phyloP scores from a whole-genome alignment of 2,113 vertebrate genomes.

The Harpagus bidentatus region DNA sequence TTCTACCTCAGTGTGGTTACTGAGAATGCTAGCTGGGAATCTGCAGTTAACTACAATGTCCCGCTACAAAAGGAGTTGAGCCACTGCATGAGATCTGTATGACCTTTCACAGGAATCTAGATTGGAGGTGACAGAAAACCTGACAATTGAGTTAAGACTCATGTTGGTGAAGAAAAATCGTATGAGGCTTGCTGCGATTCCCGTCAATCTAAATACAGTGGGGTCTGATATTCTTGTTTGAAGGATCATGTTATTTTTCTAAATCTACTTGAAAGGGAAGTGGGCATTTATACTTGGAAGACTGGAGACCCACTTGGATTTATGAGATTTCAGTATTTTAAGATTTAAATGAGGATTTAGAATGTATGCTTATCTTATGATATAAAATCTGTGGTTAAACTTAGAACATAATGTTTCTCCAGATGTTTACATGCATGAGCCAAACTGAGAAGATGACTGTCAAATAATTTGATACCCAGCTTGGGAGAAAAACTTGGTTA shows the following conservation, averaged over 20 bases:
- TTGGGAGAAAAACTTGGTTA: neutral
- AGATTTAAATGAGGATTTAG: conserved; percentile 25
- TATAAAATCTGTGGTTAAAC: conserved; percentile 32
- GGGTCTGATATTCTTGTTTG: neutral
- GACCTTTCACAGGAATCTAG: neutral
- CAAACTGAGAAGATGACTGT: conserved; percentile 3
- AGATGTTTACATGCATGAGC: conserved; percentile 25
- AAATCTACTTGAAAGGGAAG: neutral
- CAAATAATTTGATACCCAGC: conserved; percentile 29
- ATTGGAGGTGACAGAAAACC: neutral
- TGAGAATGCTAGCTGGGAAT: neutral
- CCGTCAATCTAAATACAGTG: neutral
- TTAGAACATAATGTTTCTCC: neutral
- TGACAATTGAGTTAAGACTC: neutral
- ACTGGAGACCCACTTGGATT: neutral
- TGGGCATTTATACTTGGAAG: neutral
- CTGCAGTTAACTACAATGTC: neutral
- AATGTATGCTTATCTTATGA: conserved; percentile 14
- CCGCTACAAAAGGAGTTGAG: neutral
- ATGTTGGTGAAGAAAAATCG: neutral
- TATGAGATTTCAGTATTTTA: conserved; percentile 23
- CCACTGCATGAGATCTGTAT: neutral
- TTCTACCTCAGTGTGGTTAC: neutral
- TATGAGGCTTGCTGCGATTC: neutral
- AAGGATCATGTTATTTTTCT: neutral